phyloP scores from a whole-genome alignment of 2,113 vertebrate species.

The Rhea pennata region DNA sequence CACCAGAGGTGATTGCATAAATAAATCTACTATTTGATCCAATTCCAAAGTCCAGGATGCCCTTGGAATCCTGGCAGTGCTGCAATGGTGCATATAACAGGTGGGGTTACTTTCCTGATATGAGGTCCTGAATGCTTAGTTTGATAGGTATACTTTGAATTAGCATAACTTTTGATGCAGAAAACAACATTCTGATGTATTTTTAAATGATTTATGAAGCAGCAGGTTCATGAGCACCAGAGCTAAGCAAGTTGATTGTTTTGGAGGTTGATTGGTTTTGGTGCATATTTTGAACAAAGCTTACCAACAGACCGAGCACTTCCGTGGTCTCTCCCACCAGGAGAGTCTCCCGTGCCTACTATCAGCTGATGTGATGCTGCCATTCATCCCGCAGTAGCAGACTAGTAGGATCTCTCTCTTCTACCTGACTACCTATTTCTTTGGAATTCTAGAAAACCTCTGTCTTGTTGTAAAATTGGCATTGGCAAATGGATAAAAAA shows the following conservation, averaged over 20 bases:
- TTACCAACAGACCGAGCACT: not conserved
- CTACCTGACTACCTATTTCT: not conserved
- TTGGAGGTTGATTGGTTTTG: not conserved
- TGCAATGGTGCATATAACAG: not conserved
- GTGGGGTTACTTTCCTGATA: not conserved
- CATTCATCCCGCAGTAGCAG: accelerated
- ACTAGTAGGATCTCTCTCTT: not conserved
- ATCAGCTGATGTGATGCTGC: not conserved
- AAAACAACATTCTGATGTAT: not conserved
- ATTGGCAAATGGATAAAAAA: not conserved
- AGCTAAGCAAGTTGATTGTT: not conserved
- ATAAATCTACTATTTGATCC: not conserved
- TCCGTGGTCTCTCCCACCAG: accelerated
- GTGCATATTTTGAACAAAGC: not conserved
- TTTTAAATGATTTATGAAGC: not conserved
- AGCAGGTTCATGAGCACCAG: not conserved
- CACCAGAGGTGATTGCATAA: not conserved
- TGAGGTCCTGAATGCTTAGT: not conserved
- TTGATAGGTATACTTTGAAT: not conserved
- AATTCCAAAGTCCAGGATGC: not conserved
- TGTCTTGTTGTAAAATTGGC: not conserved
- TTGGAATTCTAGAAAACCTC: not conserved
- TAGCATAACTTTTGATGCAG: not conserved
- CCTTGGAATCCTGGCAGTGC: not conserved
- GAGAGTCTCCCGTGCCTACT: not conserved